Conservation (phyloP, 2,797 vertebrate genomes). For the Sebastes iracundus region DNA sequence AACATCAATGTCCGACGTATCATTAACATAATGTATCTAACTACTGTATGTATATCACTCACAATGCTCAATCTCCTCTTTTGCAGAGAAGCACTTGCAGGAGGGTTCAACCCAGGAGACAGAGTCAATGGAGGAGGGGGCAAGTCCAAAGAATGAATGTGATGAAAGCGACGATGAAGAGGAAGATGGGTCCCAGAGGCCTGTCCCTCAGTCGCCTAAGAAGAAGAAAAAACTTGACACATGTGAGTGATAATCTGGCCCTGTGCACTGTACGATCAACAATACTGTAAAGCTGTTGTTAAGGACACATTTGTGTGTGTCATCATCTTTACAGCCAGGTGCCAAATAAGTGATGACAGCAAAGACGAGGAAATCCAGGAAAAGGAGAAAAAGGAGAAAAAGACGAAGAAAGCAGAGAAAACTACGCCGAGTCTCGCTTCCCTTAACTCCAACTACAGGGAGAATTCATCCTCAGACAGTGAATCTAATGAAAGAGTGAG, state of each 20-base stretch:
- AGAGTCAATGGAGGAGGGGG: slow-evolving; percentile 49
- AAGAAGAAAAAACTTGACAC: slow-evolving; percentile 73
- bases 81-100: slow-evolving; percentile 60
- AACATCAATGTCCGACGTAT: slow-evolving; percentile 2
- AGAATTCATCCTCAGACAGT: slow-evolving; percentile 70
- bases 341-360: slow-evolving; percentile 80
- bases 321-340: slow-evolving; percentile 62
- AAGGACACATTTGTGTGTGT: neutral
- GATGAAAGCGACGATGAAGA: slow-evolving; percentile 60
- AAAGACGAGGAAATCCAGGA: slow-evolving; percentile 69
- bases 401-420: slow-evolving; percentile 61
- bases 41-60: neutral
- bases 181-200: slow-evolving; percentile 41
- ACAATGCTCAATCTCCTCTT: neutral
- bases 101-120: slow-evolving; percentile 45
- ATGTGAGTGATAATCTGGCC: slow-evolving; percentile 55
- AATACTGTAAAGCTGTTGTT: neutral
- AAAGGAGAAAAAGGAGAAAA: slow-evolving; percentile 30
- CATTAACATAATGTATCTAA: neutral
- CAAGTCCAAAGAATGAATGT: slow-evolving; percentile 38
- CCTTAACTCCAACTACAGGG: slow-evolving; percentile 82
- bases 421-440: slow-evolving; percentile 65
- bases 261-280: neutral
- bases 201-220: slow-evolving; percentile 51
- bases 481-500: slow-evolving; percentile 74